Conservation (phyloP, 2,888 invertebrate species). For the Lobophora halterata region DNA sequence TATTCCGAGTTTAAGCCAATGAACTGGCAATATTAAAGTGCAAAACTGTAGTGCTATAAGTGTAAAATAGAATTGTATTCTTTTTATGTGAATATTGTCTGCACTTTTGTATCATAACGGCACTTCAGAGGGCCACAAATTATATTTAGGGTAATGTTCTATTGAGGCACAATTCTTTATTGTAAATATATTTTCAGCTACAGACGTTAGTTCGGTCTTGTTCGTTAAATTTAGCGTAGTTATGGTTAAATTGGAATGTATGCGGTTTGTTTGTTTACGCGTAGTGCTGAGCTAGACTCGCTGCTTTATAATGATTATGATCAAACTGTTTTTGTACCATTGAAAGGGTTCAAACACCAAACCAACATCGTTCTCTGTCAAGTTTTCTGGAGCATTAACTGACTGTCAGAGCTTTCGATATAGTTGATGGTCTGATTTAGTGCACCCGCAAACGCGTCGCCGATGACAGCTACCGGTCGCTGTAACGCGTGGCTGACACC, state of each 20-base stretch:
- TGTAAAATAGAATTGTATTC: conserved; percentile 72
- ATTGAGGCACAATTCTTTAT: conserved; percentile 75
- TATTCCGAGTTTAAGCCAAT: conserved; percentile 78
- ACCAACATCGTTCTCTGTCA: conserved; percentile 20
- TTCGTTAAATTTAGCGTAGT: conserved; percentile 56
- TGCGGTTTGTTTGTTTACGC: conserved; percentile 34
- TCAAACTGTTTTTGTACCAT: conserved; percentile 37
- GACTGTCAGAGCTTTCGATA: too few relatives aligned
- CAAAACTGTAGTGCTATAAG: conserved; percentile 72
- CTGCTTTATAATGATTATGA: conserved; percentile 31
- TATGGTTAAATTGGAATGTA: conserved; percentile 35
- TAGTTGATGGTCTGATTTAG: too few relatives aligned
- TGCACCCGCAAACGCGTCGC: too few relatives aligned
- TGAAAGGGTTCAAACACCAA: conserved; percentile 14
- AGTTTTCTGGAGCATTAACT: conserved; percentile 22
- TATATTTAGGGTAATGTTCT: conserved; percentile 60
- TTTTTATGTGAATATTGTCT: conserved; percentile 74
- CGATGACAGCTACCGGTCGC: too few relatives aligned
- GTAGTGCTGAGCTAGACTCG: conserved; percentile 34
- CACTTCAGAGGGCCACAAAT: conserved; percentile 63
- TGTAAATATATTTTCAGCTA: conserved; percentile 75
- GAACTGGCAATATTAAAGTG: conserved; percentile 76
- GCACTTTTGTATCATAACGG: conserved; percentile 74
- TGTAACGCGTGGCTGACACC: too few relatives aligned
- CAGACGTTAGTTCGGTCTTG: conserved; percentile 59